Evolutionary conservation across 2,797 vertebrate species (phyloP).

Genomic region (Echeneis naucrates): DNA sequence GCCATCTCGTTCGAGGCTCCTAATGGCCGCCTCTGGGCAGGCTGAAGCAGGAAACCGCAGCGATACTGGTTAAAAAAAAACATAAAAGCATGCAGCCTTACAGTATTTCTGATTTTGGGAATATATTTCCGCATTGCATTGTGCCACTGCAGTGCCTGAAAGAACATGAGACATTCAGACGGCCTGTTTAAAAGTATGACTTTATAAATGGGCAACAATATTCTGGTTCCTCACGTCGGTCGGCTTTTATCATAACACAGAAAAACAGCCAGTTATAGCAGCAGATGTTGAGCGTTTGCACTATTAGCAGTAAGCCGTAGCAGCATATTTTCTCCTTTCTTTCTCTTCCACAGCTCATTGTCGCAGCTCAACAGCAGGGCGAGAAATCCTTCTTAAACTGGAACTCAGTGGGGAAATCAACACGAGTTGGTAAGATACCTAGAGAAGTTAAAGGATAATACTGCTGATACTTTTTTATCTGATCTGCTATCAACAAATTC

Average conservation of each 20-base stretch:
- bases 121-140: conserved; percentile 15
- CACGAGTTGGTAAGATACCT: neutral
- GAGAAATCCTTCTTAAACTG: neutral
- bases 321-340: neutral
- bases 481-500: neutral
- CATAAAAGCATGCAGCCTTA: conserved; percentile 5
- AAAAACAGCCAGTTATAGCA: conserved; percentile 17
- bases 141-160: conserved; percentile 27
- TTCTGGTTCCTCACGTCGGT: conserved; percentile 12
- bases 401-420: neutral
- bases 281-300: neutral
- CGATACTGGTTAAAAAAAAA: conserved; percentile 27
- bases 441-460: neutral
- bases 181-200: conserved; percentile 4
- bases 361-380: neutral
- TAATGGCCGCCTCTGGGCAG: conserved; percentile 51
- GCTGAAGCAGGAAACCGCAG: conserved; percentile 43
- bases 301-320: too few species aligned
- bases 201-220: neutral
- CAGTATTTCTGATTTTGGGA: conserved; percentile 19
- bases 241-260: neutral
- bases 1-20: conserved; percentile 49
- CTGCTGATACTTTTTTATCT: neutral
- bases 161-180: conserved; percentile 34
- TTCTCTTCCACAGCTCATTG: neutral